phyloP scores from a whole-genome alignment of 2,113 vertebrate genomes.

The Suricata suricatta region DNA sequence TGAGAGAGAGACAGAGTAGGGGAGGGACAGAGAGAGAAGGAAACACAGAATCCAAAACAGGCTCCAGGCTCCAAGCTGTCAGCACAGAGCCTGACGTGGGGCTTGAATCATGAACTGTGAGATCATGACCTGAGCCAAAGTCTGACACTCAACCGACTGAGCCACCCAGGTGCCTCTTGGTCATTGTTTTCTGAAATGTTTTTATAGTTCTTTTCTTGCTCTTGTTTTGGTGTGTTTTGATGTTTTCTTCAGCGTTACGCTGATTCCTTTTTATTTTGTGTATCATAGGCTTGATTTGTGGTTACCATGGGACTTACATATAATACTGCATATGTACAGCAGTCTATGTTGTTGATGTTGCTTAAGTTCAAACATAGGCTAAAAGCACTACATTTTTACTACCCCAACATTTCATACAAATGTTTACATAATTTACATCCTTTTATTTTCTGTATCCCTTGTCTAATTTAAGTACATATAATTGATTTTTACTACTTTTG shows the following conservation, averaged over 20 bases:
- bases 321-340: not conserved
- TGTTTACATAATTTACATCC: not conserved
- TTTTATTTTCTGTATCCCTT: not conserved
- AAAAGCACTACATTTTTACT: not conserved
- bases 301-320: not conserved
- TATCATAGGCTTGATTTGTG: not conserved
- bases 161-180: too few species aligned
- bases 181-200: not conserved
- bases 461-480: not conserved
- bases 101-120: too few species aligned
- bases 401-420: not conserved
- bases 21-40: too few species aligned
- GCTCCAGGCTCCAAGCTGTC: too few species aligned
- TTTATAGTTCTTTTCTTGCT: not conserved
- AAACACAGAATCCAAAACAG: too few species aligned
- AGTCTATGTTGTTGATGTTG: not conserved
- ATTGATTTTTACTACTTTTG: not conserved
- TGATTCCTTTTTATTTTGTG: not conserved
- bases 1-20: too few species aligned
- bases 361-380: not conserved
- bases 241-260: not conserved
- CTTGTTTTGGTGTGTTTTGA: not conserved
- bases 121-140: too few species aligned
- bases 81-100: too few species aligned
- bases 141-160: too few species aligned